Conservation (phyloP, 2,888 invertebrate species). For the Agrenia bidenticulata region DNA sequence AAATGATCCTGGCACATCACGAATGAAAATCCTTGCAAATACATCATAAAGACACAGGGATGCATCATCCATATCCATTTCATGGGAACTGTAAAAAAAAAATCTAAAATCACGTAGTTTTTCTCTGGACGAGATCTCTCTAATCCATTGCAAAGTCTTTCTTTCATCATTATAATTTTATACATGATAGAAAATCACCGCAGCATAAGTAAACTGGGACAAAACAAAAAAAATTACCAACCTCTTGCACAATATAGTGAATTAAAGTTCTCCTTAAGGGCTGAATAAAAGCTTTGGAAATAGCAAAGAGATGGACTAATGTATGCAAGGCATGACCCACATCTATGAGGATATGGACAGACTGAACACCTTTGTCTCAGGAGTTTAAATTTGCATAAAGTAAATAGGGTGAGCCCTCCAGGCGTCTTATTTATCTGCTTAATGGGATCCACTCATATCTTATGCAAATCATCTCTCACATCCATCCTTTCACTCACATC, state of each 20-base stretch:
- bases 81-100: too few relatives aligned
- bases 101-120: not conserved
- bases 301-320: conserved; percentile 21
- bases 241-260: too few relatives aligned
- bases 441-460: conserved; percentile 40
- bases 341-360: not conserved
- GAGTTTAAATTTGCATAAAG: conserved; percentile 35
- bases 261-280: too few relatives aligned
- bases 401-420: conserved; percentile 40
- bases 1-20: too few relatives aligned
- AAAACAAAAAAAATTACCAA: not conserved
- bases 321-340: conserved; percentile 12
- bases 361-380: conserved; percentile 37
- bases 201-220: conserved; percentile 30
- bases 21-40: not conserved
- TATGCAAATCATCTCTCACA: conserved; percentile 33
- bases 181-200: conserved; percentile 27
- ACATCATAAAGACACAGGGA: not conserved
- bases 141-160: conserved; percentile 42
- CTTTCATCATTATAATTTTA: not conserved
- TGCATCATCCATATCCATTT: too few relatives aligned
- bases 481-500: conserved; percentile 20
- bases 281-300: conserved; percentile 14
- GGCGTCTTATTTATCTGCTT: conserved; percentile 44
- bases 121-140: conserved; percentile 3